phyloP scores from a whole-genome alignment of 2,888 invertebrate genomes.

The Sarcophaga subvicina region DNA sequence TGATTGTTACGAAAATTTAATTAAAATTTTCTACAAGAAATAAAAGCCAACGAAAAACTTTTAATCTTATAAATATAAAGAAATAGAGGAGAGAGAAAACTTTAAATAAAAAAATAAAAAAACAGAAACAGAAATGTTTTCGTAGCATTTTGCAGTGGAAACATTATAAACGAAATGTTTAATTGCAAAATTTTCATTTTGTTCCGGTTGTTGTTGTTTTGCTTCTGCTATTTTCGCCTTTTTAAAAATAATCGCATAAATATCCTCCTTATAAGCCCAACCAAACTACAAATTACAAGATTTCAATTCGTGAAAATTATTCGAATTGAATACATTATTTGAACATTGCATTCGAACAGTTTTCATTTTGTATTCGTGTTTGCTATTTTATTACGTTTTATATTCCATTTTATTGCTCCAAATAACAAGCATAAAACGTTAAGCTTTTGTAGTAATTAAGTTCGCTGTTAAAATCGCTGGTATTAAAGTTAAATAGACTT shows the following conservation, averaged over 20 bases:
- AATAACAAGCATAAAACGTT: no score
- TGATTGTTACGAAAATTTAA: constrained; percentile 22
- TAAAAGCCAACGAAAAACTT: no score
- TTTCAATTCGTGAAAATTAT: constrained; percentile 61
- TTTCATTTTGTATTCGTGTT: constrained; percentile 21
- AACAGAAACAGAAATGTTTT: constrained; percentile 15
- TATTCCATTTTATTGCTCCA: background rate
- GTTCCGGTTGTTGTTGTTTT: no score
- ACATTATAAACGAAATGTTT: constrained; percentile 22
- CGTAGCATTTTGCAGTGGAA: background rate
- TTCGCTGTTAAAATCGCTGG: no score
- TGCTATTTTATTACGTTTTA: background rate
- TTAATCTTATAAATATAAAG: no score
- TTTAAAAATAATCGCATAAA: no score
- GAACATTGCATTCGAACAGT: constrained; percentile 23
- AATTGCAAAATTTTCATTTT: constrained; percentile 7
- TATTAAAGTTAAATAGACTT: no score
- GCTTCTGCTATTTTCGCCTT: no score
- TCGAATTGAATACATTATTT: constrained; percentile 56
- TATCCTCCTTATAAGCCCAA: constrained; percentile 30
- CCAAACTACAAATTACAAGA: constrained; percentile 47
- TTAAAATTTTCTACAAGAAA: constrained; percentile 19
- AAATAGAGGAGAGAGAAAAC: no score
- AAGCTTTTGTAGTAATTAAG: no score
- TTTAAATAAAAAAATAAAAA: constrained; percentile 1